Evolutionary conservation across 1,140 invertebrate genomes (phyloP).

Genomic region (Pollicipes pollicipes): DNA sequence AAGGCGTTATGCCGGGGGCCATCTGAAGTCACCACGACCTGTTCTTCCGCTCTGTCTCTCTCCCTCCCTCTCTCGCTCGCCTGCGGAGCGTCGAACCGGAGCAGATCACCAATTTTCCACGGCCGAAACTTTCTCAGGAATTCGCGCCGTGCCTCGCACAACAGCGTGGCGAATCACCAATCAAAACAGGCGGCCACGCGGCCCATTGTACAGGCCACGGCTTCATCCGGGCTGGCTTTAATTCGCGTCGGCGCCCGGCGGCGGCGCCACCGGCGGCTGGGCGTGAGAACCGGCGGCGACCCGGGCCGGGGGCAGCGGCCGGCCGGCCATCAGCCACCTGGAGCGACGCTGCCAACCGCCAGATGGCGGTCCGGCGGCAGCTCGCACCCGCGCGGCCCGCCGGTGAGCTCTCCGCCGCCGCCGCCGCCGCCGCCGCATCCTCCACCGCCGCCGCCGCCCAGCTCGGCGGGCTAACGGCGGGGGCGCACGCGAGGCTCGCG

Average conservation of each 20-base stretch:
- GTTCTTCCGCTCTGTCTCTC: no score
- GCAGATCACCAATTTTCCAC: background rate
- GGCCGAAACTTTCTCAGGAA: background rate
- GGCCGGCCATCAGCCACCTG: no score
- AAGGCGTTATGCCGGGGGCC: background rate
- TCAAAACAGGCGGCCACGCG: background rate
- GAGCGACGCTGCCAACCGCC: no score
- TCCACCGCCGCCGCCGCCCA: no score
- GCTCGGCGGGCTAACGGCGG: background rate
- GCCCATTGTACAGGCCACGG: background rate
- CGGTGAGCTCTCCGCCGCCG: no score
- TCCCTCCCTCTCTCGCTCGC: no score
- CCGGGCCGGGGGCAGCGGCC: no score
- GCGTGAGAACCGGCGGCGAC: background rate
- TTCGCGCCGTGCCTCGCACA: background rate
- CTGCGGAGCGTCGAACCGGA: no score
- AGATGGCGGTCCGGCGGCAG: background rate
- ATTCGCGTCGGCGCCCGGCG: background rate
- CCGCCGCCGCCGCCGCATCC: no score
- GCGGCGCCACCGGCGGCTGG: no score
- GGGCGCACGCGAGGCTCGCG: background rate
- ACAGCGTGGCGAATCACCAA: background rate
- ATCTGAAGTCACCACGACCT: no score
- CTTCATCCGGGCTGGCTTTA: background rate
- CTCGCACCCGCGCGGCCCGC: no score